Evolutionary conservation across 1,140 invertebrate genomes (phyloP), one percentile per base, ranked within the genome.

Genomic region (Cotesia glomerata): DNA sequence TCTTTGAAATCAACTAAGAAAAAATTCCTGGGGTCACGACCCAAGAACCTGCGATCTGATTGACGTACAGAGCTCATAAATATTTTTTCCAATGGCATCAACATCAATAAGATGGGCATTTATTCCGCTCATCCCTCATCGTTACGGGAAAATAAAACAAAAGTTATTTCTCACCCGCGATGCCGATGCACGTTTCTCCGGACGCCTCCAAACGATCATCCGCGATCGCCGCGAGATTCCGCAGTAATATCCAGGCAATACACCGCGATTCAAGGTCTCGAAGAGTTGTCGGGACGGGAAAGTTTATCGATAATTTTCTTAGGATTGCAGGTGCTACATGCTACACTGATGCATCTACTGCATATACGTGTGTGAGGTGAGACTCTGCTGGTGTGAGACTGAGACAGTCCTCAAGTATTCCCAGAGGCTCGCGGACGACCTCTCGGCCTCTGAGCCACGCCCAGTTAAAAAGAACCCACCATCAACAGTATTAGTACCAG

Each of bases 201-300:
- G 39, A 83, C 83, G 83, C 82, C 77, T 79, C 77, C n/a, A 13
- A 32, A 14, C 49, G 66, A 56, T 54, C 66, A 56, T 56, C 52
- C 18, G n/a, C 18, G n/a, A 16, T 56, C n/a, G n/a, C n/a, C n/a
- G 52, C 18, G n/a, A 56, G 52, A 56, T 56, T 56, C 52, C 52
- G 18, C n/a, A 56, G 52, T 56, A 56, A 56, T 56, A 56, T 56
- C 39, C 39, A 45, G 39, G 7, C 39, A 45, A 45, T 45, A 45
- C 39, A 45, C 7, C 39, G 18, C 16, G 16, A 58, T 26, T 18
- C 56, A 58, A 18, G 56, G 56, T 62, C 59, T 62, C 11, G 32
- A 34, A 7, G 39, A 35, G 34, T 45, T 49, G 14, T 35, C 62
- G n/a, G 18, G 56, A 58, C 39, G n/a, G 9, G 34, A 49, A 64